These are phyloP conservation scores for Branchellion lobata DNA, from an alignment of 2,888 invertebrate species.

Conservation along the genomic window DNA sequence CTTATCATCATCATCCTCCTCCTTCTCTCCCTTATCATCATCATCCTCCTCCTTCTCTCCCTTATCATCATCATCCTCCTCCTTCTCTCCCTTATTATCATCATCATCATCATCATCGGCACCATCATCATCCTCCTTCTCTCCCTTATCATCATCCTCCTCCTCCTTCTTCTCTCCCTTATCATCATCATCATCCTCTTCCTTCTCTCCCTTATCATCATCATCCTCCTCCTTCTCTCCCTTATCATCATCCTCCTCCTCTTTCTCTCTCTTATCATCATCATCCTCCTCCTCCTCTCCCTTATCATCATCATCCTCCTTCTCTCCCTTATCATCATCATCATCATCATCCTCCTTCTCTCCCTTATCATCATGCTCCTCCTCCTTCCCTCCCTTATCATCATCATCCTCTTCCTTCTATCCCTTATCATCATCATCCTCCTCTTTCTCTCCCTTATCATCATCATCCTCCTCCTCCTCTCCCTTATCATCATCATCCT, in stretches of 20 bases:
- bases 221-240: too few relatives aligned
- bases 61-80: too few relatives aligned
- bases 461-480: too few relatives aligned
- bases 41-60: not conserved
- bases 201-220: too few relatives aligned
- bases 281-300: not conserved
- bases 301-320: too few relatives aligned
- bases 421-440: not conserved
- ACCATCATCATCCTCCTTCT: not conserved
- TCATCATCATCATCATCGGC: too few relatives aligned
- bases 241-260: not conserved
- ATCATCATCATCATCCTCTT: too few relatives aligned
- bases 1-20: not conserved
- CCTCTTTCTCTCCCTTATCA: not conserved
- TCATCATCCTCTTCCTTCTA: conserved; percentile 1
- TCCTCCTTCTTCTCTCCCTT: not conserved
- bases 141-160: not conserved
- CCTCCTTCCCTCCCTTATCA: not conserved
- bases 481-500: too few relatives aligned
- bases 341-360: not conserved
- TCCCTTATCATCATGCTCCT: not conserved
- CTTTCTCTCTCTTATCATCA: not conserved
- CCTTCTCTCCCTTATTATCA: too few relatives aligned
- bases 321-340: not conserved
- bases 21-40: not conserved